phyloP scores from a whole-genome alignment of 1,140 invertebrate genomes.

The Myzus persicae region DNA sequence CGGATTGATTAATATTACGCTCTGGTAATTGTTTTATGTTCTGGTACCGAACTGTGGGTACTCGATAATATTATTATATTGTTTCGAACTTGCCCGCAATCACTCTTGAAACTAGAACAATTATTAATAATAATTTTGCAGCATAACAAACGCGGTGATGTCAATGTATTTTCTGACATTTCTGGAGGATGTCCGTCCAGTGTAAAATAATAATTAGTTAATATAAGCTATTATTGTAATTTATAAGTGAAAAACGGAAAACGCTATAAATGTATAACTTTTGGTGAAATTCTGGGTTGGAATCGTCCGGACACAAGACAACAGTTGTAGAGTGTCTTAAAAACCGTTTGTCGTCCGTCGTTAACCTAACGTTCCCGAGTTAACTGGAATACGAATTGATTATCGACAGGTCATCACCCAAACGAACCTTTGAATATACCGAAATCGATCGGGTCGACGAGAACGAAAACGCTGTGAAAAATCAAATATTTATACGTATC shows the following conservation, averaged over 20 bases:
- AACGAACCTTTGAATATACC: neutral
- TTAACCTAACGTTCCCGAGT: neutral
- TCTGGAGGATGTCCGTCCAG: neutral
- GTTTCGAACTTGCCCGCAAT: neutral
- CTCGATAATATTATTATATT: neutral
- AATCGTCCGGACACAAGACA: neutral
- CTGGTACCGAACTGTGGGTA: neutral
- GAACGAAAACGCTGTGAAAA: neutral
- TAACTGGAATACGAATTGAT: neutral
- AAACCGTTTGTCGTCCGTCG: neutral
- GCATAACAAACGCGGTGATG: neutral
- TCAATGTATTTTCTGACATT: neutral
- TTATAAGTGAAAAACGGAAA: neutral
- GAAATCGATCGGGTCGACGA: neutral
- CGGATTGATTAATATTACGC: neutral
- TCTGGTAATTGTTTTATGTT: neutral
- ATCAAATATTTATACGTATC: neutral
- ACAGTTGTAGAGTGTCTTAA: neutral
- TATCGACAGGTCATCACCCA: neutral
- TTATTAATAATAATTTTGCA: neutral
- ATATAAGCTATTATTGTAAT: neutral
- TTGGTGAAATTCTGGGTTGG: neutral
- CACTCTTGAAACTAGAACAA: neutral
- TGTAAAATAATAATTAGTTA: neutral
- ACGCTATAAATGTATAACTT: neutral